A percentile compares a stretch with the other conserved stretches of the same genome.
These are phyloP conservation scores for Cheirogaleus major DNA, from an alignment of 2,797 vertebrate species.

Conservation along the genomic window DNA sequence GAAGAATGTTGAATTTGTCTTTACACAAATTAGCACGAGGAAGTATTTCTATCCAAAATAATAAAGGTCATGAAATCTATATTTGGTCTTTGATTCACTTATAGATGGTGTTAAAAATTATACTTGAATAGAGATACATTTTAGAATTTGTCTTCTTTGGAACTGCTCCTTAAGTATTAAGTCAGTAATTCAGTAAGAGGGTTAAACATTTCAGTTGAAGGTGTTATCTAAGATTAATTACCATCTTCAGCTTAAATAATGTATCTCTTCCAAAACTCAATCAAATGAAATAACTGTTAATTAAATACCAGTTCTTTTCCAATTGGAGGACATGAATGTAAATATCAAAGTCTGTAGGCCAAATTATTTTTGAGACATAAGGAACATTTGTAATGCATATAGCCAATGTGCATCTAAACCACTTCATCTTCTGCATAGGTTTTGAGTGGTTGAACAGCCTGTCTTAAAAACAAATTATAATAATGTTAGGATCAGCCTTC, in stretches of 20 bases:
- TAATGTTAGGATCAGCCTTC: too few relatives aligned
- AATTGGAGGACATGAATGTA: background rate
- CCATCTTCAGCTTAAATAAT: conserved; percentile 14
- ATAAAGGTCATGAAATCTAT: background rate
- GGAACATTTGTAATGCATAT: background rate
- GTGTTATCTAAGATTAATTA: background rate
- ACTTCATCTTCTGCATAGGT: background rate
- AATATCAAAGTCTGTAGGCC: conserved; percentile 6
- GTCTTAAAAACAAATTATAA: background rate
- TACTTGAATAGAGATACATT: background rate
- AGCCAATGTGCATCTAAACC: background rate
- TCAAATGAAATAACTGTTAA: background rate
- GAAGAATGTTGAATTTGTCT: background rate
- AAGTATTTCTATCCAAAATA: background rate
- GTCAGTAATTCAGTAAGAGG: background rate
- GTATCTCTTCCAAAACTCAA: conserved; percentile 28
- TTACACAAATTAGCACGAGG: background rate
- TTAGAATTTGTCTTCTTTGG: background rate
- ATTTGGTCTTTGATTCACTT: background rate
- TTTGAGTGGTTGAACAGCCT: background rate
- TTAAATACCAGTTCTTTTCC: conserved; percentile 43
- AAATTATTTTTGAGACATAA: background rate
- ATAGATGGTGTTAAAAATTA: background rate
- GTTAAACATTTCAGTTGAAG: background rate
- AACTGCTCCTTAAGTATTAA: background rate